phyloP scores from a whole-genome alignment of 2,797 vertebrate genomes.

The Euphonia xanthogaster region DNA sequence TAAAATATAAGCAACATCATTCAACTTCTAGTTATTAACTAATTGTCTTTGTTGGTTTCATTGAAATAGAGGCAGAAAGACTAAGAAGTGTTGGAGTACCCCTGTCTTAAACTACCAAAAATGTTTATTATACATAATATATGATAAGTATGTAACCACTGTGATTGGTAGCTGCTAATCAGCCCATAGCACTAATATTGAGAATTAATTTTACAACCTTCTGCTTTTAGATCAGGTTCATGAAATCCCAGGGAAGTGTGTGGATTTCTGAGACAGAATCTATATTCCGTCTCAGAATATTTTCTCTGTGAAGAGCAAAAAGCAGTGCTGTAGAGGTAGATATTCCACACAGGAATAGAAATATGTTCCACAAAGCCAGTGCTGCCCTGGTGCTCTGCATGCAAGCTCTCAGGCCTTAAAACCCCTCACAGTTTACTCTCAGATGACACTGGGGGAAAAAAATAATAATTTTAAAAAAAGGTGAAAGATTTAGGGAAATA shows the following conservation, averaged over 20 bases:
- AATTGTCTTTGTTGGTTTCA: background rate
- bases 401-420: background rate
- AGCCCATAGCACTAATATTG: background rate
- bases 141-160: background rate
- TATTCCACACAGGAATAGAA: background rate
- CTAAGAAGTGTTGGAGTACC: background rate
- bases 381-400: background rate
- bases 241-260: background rate
- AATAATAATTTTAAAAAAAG: background rate
- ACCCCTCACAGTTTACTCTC: background rate
- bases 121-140: background rate
- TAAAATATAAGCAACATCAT: background rate
- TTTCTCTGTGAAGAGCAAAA: background rate
- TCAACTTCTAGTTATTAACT: background rate
- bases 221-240: background rate
- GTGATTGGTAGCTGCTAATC: background rate
- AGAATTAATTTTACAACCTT: background rate
- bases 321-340: background rate
- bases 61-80: background rate
- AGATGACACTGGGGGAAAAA: background rate
- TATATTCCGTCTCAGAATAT: background rate
- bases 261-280: background rate
- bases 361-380: background rate
- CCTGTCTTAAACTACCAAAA: background rate
- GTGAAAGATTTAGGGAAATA: slow-evolving; percentile 63